Conservation (phyloP, 2,888 invertebrate genomes). For the Coleophora flavipennella region DNA sequence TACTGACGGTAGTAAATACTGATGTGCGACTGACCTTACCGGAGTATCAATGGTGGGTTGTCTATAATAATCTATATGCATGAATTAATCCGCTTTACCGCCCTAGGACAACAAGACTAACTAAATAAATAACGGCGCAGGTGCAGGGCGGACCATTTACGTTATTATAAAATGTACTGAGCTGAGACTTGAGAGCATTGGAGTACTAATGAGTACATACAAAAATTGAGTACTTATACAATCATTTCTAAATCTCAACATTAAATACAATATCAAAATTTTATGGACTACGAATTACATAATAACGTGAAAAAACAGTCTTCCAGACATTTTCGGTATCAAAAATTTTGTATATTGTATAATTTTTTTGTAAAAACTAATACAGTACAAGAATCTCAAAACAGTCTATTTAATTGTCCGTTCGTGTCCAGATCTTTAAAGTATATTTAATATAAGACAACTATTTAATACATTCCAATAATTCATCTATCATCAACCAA, state of each 20-base stretch:
- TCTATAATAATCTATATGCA: too few relatives aligned
- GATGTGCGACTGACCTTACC: too few relatives aligned
- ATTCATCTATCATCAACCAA: slow-evolving; percentile 36
- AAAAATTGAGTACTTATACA: slow-evolving; percentile 41
- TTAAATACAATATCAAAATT: slow-evolving; percentile 61
- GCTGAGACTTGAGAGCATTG: not conserved
- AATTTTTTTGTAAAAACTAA: slow-evolving; percentile 52
- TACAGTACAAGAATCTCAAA: slow-evolving; percentile 55
- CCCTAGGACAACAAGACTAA: too few relatives aligned
- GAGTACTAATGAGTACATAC: too few relatives aligned
- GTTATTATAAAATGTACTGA: too few relatives aligned
- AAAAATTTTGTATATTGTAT: slow-evolving; percentile 69
- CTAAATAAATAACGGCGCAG: not conserved
- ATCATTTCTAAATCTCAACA: slow-evolving; percentile 52
- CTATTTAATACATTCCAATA: slow-evolving; percentile 19
- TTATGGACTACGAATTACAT: slow-evolving; percentile 63
- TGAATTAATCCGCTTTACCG: too few relatives aligned
- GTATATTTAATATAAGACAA: slow-evolving; percentile 19
- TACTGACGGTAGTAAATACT: too few relatives aligned
- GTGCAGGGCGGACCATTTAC: too few relatives aligned
- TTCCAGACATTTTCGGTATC: slow-evolving; percentile 61
- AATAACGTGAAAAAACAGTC: slow-evolving; percentile 67
- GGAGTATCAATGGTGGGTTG: too few relatives aligned
- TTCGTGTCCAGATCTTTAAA: slow-evolving; percentile 24
- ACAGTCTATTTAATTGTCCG: slow-evolving; percentile 40